Percentiles rank a stretch among this genome's conserved stretches.
Conservation (phyloP, 2,888 invertebrate genomes). For the Cetonia aurata region DNA sequence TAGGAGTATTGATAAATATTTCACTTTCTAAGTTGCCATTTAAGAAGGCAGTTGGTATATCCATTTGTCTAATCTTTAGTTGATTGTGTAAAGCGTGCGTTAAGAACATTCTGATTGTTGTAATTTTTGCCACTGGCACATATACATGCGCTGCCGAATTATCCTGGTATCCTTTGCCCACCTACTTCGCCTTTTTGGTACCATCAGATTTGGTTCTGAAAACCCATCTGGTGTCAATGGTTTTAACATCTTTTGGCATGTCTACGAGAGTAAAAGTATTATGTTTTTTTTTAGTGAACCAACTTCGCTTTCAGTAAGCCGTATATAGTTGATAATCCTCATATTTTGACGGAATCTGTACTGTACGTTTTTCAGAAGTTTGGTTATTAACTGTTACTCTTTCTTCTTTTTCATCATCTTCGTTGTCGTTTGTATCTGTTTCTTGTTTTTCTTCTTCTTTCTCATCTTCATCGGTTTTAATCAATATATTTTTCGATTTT, state of each 20-base stretch:
- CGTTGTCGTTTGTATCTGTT: neutral
- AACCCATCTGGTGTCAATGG: conserved; percentile 13
- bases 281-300: neutral
- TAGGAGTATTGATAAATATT: conserved; percentile 18
- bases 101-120: conserved; percentile 26
- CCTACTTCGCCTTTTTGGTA: conserved; percentile 2
- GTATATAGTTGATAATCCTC: conserved; percentile 11
- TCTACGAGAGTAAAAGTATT: neutral
- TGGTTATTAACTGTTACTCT: neutral
- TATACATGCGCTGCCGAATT: too few relatives aligned
- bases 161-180: conserved; percentile 16
- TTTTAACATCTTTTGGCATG: conserved; percentile 1
- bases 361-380: conserved; percentile 1
- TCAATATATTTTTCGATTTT: neutral
- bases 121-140: neutral
- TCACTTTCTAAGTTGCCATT: conserved; percentile 15
- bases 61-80: conserved; percentile 11
- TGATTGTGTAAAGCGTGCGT: conserved; percentile 11
- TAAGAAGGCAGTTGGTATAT: neutral
- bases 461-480: conserved; percentile 4
- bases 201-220: conserved; percentile 17
- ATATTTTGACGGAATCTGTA: conserved; percentile 12
- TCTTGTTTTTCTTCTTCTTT: conserved; percentile 11
- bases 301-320: neutral
- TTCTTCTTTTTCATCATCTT: neutral